A percentile compares a stretch with the other conserved stretches of the same genome.
Evolutionary conservation across 2,888 invertebrate species (phyloP).

Genomic region (Anthrax anthrax): DNA sequence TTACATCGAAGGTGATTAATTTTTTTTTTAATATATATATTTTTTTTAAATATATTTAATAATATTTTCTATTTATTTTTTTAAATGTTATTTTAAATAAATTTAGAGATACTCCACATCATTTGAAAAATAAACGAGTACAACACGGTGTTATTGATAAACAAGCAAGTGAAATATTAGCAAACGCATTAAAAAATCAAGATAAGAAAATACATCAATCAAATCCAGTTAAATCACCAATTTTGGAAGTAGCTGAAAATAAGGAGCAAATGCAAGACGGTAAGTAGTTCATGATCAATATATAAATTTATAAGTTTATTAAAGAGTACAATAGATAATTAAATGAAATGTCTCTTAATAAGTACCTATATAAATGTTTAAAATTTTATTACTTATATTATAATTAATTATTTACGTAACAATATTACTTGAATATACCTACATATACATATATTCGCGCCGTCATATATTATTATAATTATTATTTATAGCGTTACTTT

Average conservation of each 20-base stretch:
- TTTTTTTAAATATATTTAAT: neutral
- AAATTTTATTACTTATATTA: too few species aligned
- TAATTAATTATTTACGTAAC: too few species aligned
- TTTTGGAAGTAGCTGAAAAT: constrained; percentile 19
- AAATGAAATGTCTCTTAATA: too few species aligned
- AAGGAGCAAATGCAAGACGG: constrained; percentile 17
- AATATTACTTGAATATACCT: too few species aligned
- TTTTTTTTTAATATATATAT: constrained; percentile 23
- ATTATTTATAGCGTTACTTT: too few species aligned
- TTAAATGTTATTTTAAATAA: constrained; percentile 36
- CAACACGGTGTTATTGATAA: constrained; percentile 48
- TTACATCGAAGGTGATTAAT: constrained; percentile 30
- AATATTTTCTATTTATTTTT: neutral
- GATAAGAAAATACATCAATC: constrained; percentile 22
- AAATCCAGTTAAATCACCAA: constrained; percentile 26
- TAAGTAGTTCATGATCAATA: neutral
- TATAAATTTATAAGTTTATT: too few species aligned
- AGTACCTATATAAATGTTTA: too few species aligned
- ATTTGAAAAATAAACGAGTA: constrained; percentile 95
- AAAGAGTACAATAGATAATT: too few species aligned
- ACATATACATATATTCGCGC: too few species aligned
- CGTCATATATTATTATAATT: too few species aligned
- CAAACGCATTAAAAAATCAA: constrained; percentile 28
- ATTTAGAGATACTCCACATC: constrained; percentile 97
- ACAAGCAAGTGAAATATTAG: constrained; percentile 50